Evolutionary conservation across 2,888 invertebrate species (phyloP).

Genomic region (Neocrepidodera transversa): DNA sequence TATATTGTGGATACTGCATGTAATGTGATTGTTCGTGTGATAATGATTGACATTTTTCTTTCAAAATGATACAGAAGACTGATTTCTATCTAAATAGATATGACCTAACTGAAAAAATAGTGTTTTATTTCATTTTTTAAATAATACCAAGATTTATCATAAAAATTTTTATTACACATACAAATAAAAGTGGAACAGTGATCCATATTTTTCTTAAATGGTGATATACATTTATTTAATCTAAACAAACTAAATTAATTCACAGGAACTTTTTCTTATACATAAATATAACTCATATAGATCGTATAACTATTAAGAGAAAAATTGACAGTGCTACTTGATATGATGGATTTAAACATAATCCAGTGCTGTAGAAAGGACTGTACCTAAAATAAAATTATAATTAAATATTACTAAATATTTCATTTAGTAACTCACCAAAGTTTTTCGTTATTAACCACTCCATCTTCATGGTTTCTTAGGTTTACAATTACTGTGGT

Average conservation of each 20-base stretch:
- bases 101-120: conserved; percentile 28
- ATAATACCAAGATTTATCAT: too few relatives aligned
- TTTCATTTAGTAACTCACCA: conserved; percentile 4
- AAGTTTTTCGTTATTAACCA: conserved; percentile 11
- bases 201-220: too few relatives aligned
- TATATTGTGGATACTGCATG: conserved; percentile 52
- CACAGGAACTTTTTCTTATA: conserved; percentile 3
- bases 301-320: neutral
- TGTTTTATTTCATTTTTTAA: conserved; percentile 21
- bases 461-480: neutral
- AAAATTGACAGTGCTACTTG: conserved; percentile 15
- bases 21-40: conserved; percentile 59
- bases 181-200: too few relatives aligned
- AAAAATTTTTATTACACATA: too few relatives aligned
- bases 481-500: neutral
- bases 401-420: neutral
- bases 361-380: neutral
- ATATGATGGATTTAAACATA: conserved; percentile 8
- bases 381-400: conserved; percentile 16
- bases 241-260: too few relatives aligned
- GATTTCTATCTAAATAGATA: conserved; percentile 54
- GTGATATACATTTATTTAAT: too few relatives aligned
- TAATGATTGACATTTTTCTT: conserved; percentile 50
- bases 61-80: conserved; percentile 59
- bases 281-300: neutral